Conservation (phyloP, 1,140 invertebrate genomes). For the Sesamia nonagrioides region DNA sequence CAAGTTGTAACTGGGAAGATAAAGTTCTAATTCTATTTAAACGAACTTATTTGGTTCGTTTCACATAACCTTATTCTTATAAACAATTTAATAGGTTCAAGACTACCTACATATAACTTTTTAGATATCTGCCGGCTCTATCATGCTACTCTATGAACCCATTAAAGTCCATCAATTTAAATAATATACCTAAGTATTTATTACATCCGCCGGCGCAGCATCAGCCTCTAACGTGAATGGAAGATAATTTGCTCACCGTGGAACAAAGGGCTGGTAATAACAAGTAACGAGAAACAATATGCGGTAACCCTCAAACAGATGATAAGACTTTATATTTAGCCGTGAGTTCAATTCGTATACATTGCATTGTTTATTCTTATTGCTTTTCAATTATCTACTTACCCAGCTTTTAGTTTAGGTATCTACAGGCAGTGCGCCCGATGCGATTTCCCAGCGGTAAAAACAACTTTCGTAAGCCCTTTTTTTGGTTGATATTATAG, state of each 20-base stretch:
- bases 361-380: neutral
- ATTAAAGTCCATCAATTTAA: neutral
- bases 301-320: neutral
- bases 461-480: too few species aligned
- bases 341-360: neutral
- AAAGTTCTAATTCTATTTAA: too few species aligned
- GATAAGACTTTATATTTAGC: neutral
- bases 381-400: neutral
- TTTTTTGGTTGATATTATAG: too few species aligned
- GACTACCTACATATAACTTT: too few species aligned
- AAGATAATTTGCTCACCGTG: slow-evolving; percentile 13
- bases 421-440: too few species aligned
- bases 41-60: too few species aligned
- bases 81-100: too few species aligned
- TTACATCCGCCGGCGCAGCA: neutral
- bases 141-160: neutral
- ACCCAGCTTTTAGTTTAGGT: neutral
- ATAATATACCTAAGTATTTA: neutral
- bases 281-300: neutral
- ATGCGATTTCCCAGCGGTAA: too few species aligned
- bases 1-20: too few species aligned
- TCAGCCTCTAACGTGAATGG: neutral
- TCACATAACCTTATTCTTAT: too few species aligned
- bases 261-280: slow-evolving; percentile 30
- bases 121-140: neutral